phyloP scores from a whole-genome alignment of 53 echinoderm and acorn worm genomes.

The Paracentrotus lividus region DNA sequence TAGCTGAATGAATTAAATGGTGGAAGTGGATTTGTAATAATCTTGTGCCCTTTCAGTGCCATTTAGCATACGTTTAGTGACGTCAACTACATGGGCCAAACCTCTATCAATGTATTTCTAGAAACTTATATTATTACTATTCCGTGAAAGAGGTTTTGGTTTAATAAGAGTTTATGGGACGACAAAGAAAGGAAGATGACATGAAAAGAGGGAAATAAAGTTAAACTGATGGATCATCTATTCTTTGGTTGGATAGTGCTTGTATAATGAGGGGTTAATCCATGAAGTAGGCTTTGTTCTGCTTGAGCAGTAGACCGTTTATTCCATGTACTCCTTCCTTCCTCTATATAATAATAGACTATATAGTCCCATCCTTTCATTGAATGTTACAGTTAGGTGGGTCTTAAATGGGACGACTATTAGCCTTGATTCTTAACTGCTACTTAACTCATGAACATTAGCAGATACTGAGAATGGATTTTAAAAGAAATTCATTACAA shows the following conservation, averaged over 20 bases:
- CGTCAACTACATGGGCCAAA: conserved; percentile 32
- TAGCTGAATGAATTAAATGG: conserved; percentile 3
- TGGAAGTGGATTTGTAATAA: neutral
- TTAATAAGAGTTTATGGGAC: neutral
- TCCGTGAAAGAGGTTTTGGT: conserved; percentile 9
- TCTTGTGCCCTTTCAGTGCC: conserved; percentile 3
- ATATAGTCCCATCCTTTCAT: neutral
- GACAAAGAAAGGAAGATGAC: conserved; percentile 5
- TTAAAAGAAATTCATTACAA: neutral
- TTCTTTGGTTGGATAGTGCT: neutral
- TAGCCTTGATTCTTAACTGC: neutral
- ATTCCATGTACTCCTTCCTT: conserved; percentile 20
- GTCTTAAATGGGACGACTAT: neutral
- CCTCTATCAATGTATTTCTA: conserved; percentile 12
- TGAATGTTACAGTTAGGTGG: neutral
- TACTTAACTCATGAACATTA: neutral
- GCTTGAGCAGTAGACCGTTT: conserved; percentile 28
- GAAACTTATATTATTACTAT: neutral
- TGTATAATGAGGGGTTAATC: conserved; percentile 18
- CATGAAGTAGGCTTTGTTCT: neutral
- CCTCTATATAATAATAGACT: neutral
- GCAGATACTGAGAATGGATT: neutral
- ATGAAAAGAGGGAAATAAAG: conserved; percentile 24
- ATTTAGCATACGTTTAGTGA: too few relatives aligned
- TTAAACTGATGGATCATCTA: conserved; percentile 9